Conservation (phyloP, 2,797 vertebrate species). For the Cygnus olor region DNA sequence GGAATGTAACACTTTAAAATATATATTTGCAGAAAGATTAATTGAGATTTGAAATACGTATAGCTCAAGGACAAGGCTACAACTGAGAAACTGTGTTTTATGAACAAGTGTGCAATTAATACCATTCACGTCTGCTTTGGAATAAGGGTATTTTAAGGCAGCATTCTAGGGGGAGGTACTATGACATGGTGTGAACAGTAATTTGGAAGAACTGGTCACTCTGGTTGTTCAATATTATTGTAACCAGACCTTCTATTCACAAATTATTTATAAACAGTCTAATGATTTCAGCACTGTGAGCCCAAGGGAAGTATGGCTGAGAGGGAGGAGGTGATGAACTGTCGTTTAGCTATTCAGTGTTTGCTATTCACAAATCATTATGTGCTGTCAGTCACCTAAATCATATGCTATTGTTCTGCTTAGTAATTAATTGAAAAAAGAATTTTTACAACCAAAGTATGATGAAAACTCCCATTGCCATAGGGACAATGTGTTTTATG, state of each 20-base stretch:
- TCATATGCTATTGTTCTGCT: neutral
- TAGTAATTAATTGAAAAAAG: neutral
- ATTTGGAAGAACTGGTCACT: neutral
- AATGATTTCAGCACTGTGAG: neutral
- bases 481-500: neutral
- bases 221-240: neutral
- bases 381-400: neutral
- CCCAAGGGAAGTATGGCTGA: neutral
- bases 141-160: neutral
- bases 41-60: neutral
- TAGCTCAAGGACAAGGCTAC: neutral
- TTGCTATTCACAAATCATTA: neutral
- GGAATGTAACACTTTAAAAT: neutral
- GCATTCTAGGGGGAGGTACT: neutral
- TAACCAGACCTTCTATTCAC: neutral
- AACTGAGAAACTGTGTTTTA: neutral
- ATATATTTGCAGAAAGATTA: neutral
- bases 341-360: neutral
- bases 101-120: neutral
- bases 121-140: neutral
- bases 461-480: neutral
- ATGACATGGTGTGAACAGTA: neutral
- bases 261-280: neutral
- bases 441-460: neutral
- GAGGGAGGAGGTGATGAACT: neutral